phyloP scores from a whole-genome alignment of 2,888 invertebrate genomes.

The Sialis lutaria region DNA sequence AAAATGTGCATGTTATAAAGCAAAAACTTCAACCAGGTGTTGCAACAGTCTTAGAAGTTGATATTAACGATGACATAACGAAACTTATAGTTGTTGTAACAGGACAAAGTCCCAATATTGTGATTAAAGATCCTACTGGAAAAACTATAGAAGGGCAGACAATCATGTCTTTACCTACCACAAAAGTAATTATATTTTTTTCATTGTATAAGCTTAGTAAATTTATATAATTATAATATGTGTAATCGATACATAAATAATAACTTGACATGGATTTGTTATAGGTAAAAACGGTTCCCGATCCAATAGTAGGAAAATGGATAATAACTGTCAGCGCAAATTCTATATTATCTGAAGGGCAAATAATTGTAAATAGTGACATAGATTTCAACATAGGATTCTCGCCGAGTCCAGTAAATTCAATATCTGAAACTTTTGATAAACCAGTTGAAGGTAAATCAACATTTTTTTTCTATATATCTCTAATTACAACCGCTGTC shows the following conservation, averaged over 20 bases:
- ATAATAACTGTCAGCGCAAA: not conserved
- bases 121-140: not conserved
- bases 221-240: not conserved
- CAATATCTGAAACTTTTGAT: not conserved
- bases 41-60: not conserved
- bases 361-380: not conserved
- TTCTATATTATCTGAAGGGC: not conserved
- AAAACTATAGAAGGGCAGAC: not conserved
- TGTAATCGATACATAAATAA: too few species aligned
- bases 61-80: not conserved
- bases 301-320: not conserved
- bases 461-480: too few species aligned
- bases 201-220: too few species aligned
- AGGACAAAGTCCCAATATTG: not conserved
- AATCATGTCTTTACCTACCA: not conserved
- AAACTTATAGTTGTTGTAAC: not conserved
- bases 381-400: not conserved
- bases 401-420: not conserved
- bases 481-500: too few species aligned
- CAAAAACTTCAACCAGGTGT: not conserved
- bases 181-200: not conserved
- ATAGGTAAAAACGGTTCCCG: not conserved
- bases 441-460: not conserved
- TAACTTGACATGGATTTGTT: too few species aligned
- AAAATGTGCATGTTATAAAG: not conserved